These are phyloP conservation scores for Melanotaenia pygmaea DNA, from an alignment of 2,797 vertebrate species.

Conservation along the genomic window DNA sequence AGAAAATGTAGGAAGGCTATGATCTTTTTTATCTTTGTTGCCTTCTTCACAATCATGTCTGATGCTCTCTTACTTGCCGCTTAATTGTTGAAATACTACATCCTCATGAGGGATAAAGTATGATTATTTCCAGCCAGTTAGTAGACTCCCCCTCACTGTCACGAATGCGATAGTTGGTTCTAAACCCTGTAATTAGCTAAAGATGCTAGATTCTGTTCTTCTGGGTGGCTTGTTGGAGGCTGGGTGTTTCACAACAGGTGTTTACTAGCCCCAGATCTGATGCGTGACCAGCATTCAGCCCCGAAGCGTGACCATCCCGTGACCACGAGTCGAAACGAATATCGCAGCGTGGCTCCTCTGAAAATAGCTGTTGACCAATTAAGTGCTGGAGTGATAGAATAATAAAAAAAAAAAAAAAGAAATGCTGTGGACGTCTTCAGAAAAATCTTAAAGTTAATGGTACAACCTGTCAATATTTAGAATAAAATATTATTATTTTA, in stretches of 20 bases:
- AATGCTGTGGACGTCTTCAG: not conserved
- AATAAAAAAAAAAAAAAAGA: not conserved
- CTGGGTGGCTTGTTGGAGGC: conserved; percentile 12
- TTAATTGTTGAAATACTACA: conserved; percentile 11
- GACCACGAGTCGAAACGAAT: conserved; percentile 13
- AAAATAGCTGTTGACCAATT: conserved; percentile 7
- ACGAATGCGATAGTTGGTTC: conserved; percentile 34
- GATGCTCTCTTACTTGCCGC: not conserved
- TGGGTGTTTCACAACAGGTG: conserved; percentile 53
- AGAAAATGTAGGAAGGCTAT: not conserved
- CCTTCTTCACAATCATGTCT: not conserved
- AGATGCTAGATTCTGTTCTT: conserved; percentile 39
- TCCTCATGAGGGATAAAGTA: conserved; percentile 10
- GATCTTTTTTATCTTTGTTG: not conserved
- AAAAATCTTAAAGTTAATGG: not conserved
- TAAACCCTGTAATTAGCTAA: conserved; percentile 50
- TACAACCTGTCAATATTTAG: not conserved
- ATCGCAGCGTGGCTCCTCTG: conserved; percentile 17
- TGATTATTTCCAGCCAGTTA: conserved; percentile 33
- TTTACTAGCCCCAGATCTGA: conserved; percentile 34
- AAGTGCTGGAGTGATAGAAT: not conserved
- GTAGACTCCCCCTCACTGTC: conserved; percentile 44
- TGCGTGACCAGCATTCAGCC: conserved; percentile 52
- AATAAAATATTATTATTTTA: not conserved
- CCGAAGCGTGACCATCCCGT: conserved; percentile 34